phyloP scores from a whole-genome alignment of 2,113 vertebrate species.

The Danionella cerebrum region DNA sequence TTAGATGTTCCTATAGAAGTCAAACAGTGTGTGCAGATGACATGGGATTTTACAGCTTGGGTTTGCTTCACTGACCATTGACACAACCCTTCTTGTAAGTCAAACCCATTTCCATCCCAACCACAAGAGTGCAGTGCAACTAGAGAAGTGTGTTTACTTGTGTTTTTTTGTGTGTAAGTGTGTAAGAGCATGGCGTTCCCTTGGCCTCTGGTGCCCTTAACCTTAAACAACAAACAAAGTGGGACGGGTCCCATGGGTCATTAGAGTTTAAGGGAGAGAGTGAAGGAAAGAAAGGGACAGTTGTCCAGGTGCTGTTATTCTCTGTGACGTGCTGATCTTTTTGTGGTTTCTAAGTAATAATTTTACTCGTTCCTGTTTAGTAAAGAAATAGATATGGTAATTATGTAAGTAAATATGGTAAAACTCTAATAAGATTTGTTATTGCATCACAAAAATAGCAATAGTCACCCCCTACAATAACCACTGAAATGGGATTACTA shows the following conservation, averaged over 20 bases:
- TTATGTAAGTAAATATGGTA: too few species aligned
- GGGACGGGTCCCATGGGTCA: constrained; percentile 49
- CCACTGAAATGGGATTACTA: too few species aligned
- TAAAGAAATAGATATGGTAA: too few species aligned
- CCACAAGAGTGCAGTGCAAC: neutral
- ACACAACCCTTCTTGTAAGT: neutral
- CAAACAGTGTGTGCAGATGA: neutral
- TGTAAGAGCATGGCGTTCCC: constrained; percentile 48
- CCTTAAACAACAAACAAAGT: constrained; percentile 45
- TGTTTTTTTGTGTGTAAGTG: constrained; percentile 37
- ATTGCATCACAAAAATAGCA: too few species aligned
- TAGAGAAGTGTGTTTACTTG: constrained; percentile 13
- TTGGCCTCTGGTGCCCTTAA: constrained; percentile 19
- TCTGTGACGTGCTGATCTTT: neutral
- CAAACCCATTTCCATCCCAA: neutral
- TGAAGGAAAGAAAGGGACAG: constrained; percentile 1
- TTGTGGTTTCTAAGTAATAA: neutral
- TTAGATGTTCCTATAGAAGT: too few species aligned
- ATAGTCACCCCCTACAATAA: too few species aligned
- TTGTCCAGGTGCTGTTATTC: neutral
- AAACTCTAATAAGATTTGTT: too few species aligned
- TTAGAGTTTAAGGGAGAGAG: constrained; percentile 13
- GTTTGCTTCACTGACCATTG: neutral
- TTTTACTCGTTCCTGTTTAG: too few species aligned
- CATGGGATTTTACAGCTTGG: neutral